Conservation (phyloP, 2,888 invertebrate genomes). For the Acrobasis repandana region DNA sequence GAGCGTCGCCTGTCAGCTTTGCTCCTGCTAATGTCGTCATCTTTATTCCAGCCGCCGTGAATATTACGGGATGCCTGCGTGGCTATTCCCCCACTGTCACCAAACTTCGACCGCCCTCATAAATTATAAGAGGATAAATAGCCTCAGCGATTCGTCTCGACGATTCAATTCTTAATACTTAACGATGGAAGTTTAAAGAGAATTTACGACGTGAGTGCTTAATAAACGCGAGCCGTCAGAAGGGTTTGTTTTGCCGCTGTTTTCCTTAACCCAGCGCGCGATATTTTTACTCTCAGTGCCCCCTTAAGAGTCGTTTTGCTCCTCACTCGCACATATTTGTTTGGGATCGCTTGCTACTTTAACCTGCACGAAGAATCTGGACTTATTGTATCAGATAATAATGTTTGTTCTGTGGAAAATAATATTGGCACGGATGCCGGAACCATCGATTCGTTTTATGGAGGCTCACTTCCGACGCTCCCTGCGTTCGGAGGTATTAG, state of each 20-base stretch:
- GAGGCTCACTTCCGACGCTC: conserved; percentile 18
- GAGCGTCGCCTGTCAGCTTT: conserved; percentile 47
- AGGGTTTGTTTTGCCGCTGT: conserved; percentile 49
- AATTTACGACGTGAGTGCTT: conserved; percentile 23
- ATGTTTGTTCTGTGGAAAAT: conserved; percentile 40
- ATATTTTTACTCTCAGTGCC: conserved; percentile 65
- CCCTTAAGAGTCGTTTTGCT: conserved; percentile 64
- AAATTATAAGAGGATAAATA: conserved; percentile 33
- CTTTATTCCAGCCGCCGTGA: conserved; percentile 50
- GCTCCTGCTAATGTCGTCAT: conserved; percentile 50
- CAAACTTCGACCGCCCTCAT: conserved; percentile 32
- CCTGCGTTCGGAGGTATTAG: conserved; percentile 13
- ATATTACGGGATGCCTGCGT: conserved; percentile 43
- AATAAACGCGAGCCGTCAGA: conserved; percentile 38
- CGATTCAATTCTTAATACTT: conserved; percentile 29
- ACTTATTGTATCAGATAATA: conserved; percentile 53
- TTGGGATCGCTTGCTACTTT: conserved; percentile 52
- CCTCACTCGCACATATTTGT: conserved; percentile 49
- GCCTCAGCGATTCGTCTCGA: conserved; percentile 25
- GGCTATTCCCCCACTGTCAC: conserved; percentile 33
- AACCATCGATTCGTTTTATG: conserved; percentile 33
- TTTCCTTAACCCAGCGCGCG: conserved; percentile 57
- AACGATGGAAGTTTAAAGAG: conserved; percentile 28
- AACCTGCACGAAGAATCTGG: conserved; percentile 48
- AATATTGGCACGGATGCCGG: conserved; percentile 35